Conservation (phyloP, 2,113 vertebrate genomes). For the Sylvia atricapilla region DNA sequence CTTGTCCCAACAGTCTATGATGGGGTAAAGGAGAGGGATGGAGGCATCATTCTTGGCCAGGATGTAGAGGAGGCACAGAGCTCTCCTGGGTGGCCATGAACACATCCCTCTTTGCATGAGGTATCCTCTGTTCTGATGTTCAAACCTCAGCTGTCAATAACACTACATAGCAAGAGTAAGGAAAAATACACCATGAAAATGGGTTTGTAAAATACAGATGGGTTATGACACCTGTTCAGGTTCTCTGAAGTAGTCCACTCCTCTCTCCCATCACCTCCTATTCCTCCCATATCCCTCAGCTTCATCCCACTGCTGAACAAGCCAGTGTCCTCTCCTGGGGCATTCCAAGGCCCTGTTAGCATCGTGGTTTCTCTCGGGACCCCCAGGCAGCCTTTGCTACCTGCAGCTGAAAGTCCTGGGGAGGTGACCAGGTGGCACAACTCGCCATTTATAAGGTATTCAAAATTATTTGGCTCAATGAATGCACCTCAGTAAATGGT, state of each 20-base stretch:
- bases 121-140: rapidly evolving
- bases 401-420: background rate
- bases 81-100: background rate
- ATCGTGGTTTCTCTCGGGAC: rapidly evolving
- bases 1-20: rapidly evolving
- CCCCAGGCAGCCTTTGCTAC: background rate
- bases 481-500: rapidly evolving
- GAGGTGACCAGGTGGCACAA: background rate
- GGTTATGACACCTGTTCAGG: too few species aligned
- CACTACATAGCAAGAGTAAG: too few species aligned
- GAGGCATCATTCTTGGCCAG: background rate
- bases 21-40: background rate
- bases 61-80: background rate
- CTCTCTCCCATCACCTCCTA: background rate
- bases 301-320: background rate
- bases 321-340: rapidly evolving
- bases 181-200: too few species aligned
- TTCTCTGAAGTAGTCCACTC: background rate
- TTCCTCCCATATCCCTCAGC: background rate
- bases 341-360: background rate
- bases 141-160: background rate
- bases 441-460: background rate
- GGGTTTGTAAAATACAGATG: too few species aligned
- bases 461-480: background rate
- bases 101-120: background rate